Evolutionary conservation across 1,140 invertebrate species (phyloP).

Genomic region (Forficula auricularia): DNA sequence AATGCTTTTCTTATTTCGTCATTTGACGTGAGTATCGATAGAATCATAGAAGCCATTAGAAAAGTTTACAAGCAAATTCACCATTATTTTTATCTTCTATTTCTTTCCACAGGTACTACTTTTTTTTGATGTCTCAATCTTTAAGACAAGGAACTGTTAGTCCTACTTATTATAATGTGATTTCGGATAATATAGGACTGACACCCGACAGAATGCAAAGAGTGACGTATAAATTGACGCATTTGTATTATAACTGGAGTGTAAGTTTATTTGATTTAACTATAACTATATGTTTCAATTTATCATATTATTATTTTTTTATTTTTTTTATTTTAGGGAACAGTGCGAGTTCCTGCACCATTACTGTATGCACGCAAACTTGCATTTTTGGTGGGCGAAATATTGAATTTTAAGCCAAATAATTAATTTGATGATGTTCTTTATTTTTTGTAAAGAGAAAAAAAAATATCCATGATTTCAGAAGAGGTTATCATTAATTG

Average conservation of each 20-base stretch:
- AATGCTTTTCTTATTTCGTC: no score
- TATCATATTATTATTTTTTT: no score
- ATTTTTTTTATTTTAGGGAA: slow-evolving; percentile 38
- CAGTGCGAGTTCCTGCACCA: slow-evolving; percentile 64
- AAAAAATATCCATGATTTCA: no score
- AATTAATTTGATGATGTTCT: slow-evolving; percentile 27
- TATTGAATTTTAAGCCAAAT: slow-evolving; percentile 38
- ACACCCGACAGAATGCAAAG: slow-evolving; percentile 48
- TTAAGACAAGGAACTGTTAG: slow-evolving; percentile 62
- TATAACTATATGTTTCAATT: no score
- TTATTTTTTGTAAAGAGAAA: slow-evolving; percentile 37
- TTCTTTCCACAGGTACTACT: slow-evolving; percentile 70
- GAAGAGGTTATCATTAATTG: no score
- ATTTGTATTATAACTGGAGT: slow-evolving; percentile 69
- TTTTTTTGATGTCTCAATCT: slow-evolving; percentile 59
- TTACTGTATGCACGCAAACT: slow-evolving; percentile 77
- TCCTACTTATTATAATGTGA: slow-evolving; percentile 63
- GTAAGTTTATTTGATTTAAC: no score
- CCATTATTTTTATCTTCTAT: no score
- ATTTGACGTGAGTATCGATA: no score
- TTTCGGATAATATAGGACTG: slow-evolving; percentile 42
- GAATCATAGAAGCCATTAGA: no score
- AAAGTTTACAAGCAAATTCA: no score
- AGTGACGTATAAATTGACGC: slow-evolving; percentile 60
- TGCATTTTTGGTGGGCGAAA: slow-evolving; percentile 60